Conservation (phyloP, 2,113 vertebrate genomes). For the Python bivittatus region DNA sequence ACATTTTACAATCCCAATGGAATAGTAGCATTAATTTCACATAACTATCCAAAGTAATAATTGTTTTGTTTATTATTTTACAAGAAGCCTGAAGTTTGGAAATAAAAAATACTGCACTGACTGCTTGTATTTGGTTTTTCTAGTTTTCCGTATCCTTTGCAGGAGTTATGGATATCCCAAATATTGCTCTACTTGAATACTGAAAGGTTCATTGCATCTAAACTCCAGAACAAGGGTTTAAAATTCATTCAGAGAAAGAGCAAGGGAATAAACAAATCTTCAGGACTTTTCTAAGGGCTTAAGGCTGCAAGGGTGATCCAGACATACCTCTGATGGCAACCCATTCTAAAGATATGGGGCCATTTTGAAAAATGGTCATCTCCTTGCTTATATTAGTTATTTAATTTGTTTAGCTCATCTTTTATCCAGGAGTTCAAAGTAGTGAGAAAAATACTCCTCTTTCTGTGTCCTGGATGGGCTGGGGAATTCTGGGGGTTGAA, state of each 20-base stretch:
- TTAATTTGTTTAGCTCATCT: neutral
- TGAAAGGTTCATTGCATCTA: neutral
- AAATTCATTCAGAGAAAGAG: neutral
- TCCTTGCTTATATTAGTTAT: neutral
- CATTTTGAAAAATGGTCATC: neutral
- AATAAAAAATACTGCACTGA: neutral
- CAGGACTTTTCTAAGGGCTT: neutral
- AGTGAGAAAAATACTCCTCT: neutral
- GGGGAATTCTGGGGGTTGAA: no score
- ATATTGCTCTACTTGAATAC: neutral
- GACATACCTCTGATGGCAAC: neutral
- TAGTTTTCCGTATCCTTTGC: neutral
- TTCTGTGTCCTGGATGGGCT: no score
- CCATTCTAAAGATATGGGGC: neutral
- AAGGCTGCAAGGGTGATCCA: neutral
- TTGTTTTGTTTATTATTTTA: neutral
- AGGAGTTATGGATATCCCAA: neutral
- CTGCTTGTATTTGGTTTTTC: neutral
- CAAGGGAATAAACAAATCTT: neutral
- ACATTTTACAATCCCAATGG: neutral
- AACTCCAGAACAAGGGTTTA: neutral
- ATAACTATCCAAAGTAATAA: neutral
- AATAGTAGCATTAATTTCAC: neutral
- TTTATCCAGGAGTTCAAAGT: neutral
- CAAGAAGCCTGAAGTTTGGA: neutral